Base-by-base conservation (phyloP, 2,888 invertebrate genomes). In the Parnassius glacialis region DNA sequence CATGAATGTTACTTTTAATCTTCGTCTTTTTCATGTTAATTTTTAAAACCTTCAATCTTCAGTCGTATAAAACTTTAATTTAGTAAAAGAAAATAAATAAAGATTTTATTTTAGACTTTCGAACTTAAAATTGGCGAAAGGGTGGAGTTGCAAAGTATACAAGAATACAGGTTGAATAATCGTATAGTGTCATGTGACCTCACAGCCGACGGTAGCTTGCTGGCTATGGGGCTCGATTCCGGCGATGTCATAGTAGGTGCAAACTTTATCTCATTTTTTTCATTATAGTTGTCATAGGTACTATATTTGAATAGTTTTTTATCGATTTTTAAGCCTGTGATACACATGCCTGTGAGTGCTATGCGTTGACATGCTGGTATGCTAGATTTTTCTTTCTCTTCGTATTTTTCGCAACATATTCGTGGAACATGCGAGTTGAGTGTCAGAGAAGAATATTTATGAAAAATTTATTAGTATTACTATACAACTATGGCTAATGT, bases 181-280 rank as follows among this genome's bases (percentile, higher is more conserved):
- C 76, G 79, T 9, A 89, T 92, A 9, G 76, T 80, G 0, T 86
- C 86, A 5, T 90, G 92, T 66, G 85, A 85, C 57, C 80, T 92
- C 51, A 93, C 94, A 0, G 75, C 85, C 0, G 93, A 94, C 71
- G 93, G 93, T 7, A 83, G 89, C 57, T 87, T 94, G 63, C 81
- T 95, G 12, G 95, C 95, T 0, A 74, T 94, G 71, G 95, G 95
- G 1, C 90, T 93, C 20, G 92, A 93, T 55, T 92, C 90, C 25
- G 95, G 95, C 0, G 83, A 92, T 64, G 93, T 95, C 71, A 87
- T 92, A 80, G 95, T 95, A 83, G 92, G 90, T 74, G 20, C 25
- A 44, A 41, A 9, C 47, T 47, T 44, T 3, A 34, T 34, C 34
- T 7, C 34, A 34, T 34, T 34, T 34, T 34, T 34, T 20, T 20